These are phyloP conservation scores for Euleptes europaea DNA, from an alignment of 2,113 vertebrate genomes.

Conservation along the genomic window DNA sequence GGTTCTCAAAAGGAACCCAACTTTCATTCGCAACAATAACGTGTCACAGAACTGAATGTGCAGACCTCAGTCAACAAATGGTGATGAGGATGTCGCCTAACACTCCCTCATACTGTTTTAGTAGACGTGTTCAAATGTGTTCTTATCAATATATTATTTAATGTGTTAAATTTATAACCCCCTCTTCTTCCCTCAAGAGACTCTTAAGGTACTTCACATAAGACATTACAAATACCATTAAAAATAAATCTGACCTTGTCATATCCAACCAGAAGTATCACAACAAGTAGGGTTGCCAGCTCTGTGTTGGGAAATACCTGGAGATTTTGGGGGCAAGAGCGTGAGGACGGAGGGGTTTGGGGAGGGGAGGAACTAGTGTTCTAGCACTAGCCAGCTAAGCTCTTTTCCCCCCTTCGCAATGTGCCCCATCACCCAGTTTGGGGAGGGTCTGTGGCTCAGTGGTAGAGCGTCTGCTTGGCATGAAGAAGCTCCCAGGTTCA, in stretches of 20 bases:
- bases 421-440: not conserved
- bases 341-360: too few species aligned
- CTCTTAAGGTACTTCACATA: not conserved
- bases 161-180: not conserved
- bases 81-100: not conserved
- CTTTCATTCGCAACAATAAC: conserved; percentile 43
- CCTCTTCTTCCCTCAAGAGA: too few species aligned
- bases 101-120: not conserved
- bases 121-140: not conserved
- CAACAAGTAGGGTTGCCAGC: too few species aligned
- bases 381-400: not conserved
- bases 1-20: conserved; percentile 5
- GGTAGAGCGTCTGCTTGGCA: too few species aligned
- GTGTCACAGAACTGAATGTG: conserved; percentile 36
- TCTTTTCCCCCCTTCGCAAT: not conserved
- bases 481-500: too few species aligned
- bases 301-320: too few species aligned
- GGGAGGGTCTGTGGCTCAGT: too few species aligned
- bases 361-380: too few species aligned
- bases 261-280: not conserved
- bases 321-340: too few species aligned
- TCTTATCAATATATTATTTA: not conserved
- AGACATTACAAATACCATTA: not conserved
- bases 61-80: conserved; percentile 13
- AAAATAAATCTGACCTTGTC: not conserved